Conservation (phyloP, 2,113 vertebrate species). For the Anas platyrhynchos region DNA sequence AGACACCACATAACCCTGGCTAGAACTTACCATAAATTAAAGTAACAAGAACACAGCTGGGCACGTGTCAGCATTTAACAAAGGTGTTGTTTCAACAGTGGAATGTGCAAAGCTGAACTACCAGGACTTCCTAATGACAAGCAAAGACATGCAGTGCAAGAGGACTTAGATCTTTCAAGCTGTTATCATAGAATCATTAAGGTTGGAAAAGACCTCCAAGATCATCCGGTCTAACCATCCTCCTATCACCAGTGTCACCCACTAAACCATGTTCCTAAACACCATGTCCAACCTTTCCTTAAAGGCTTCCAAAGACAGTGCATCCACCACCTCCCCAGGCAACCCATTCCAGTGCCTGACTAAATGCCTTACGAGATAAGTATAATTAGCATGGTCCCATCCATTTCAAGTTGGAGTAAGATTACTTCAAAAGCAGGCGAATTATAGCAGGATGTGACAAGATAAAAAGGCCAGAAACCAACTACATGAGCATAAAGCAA, state of each 20-base stretch:
- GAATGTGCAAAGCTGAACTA: not conserved
- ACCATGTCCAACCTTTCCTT: no score
- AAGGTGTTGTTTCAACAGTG: not conserved
- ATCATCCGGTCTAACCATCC: no score
- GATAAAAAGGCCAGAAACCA: not conserved
- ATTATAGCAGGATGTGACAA: not conserved
- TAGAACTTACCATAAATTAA: not conserved
- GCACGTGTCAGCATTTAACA: not conserved
- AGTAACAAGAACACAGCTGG: not conserved
- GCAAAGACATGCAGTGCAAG: not conserved
- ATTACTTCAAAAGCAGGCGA: not conserved
- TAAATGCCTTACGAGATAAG: no score
- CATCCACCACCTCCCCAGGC: no score
- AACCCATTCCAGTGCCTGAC: no score
- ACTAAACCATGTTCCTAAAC: no score
- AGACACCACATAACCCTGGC: not conserved
- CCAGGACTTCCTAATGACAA: rapidly evolving
- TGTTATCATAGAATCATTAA: not conserved
- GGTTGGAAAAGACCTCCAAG: no score
- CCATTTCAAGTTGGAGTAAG: not conserved
- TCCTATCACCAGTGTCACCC: no score
- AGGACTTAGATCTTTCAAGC: not conserved
- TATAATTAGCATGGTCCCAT: not conserved
- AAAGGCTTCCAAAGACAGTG: no score
- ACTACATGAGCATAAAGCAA: not conserved